Percentiles rank a stretch among this genome's conserved stretches.
These are phyloP conservation scores for Arothron firmamentum DNA, from an alignment of 2,113 vertebrate genomes.

Conservation along the genomic window DNA sequence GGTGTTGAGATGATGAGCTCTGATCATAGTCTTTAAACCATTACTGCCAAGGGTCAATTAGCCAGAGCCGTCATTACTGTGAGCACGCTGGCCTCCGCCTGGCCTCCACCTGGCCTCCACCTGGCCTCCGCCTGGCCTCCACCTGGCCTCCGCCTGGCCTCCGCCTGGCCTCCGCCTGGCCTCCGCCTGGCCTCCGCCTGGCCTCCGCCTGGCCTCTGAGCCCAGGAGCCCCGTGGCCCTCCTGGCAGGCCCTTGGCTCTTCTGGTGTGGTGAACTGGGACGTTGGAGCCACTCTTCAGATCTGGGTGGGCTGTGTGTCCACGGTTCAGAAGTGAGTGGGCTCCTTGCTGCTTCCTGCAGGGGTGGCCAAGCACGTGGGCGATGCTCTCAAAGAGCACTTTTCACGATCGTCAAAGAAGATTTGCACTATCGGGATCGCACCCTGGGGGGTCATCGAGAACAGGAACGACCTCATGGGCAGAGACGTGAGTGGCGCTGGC, in stretches of 20 bases:
- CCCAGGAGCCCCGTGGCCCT: no score
- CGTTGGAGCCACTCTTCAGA: slow-evolving; percentile 20
- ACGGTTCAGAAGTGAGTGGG: background rate
- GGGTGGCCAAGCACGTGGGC: slow-evolving; percentile 97
- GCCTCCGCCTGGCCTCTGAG: no score
- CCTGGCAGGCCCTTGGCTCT: slow-evolving; percentile 15
- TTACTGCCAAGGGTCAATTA: slow-evolving; percentile 64
- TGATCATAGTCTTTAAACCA: slow-evolving; percentile 70
- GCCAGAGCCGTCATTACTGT: slow-evolving; percentile 59
- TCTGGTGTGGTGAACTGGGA: slow-evolving; percentile 39
- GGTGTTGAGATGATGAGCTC: slow-evolving; percentile 51
- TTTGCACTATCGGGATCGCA: slow-evolving; percentile 96
- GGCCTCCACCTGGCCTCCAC: no score
- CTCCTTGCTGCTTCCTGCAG: slow-evolving; percentile 58
- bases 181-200: no score
- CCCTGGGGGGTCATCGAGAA: slow-evolving; percentile 99
- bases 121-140: no score
- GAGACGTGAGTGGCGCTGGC: slow-evolving; percentile 87
- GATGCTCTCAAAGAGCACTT: slow-evolving; percentile 96
- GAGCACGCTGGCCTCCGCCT: no score
- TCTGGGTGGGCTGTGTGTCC: no score
- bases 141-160: no score
- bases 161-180: no score
- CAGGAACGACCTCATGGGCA: slow-evolving; percentile 94
- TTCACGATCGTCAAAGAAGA: slow-evolving; percentile 94